Evolutionary conservation across 2,888 invertebrate species (phyloP), one percentile per base, ranked within the genome.

Genomic region (Mesorhabditis spiculigera): DNA sequence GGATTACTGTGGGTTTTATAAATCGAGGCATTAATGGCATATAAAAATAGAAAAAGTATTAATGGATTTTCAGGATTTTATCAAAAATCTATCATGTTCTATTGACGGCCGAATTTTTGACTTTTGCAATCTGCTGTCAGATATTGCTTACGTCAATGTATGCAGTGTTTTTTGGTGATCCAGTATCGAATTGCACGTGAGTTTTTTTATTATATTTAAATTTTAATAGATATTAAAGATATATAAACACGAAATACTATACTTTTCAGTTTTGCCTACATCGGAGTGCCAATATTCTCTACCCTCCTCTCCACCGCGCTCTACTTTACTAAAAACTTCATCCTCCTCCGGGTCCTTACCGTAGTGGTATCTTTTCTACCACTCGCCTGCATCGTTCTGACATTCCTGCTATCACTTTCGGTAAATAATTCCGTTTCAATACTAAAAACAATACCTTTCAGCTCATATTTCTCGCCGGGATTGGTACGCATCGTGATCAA

Each of bases 371-470:
- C 58, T 13, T 10, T n/a, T 13, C 58, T 50, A 13, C 58, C 58
- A 10, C 58, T 50, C n/a, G 58, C 58, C 58, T 50, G 58, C 58
- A 50, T n/a, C n/a, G 10, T 50, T 13, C 8, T 50, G 1, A 50
- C 58, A 13, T 50, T 50, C 58, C 10, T 50, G 8, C 58, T 50
- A 13, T 50, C 58, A 50, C 58, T 50, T 50, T 10, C n/a, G 58
- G 58, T 50, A n/a, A 50, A n/a, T 50, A 50, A 50, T 50, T 13
- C 58, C 58, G n/a, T 13, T 50, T n/a, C n/a, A 13, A 13, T 50
- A n/a, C 58, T 50, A 50, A 50, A 13, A 50, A 10, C 58, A 50
- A 50, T 50, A 50, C n/a, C 58, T 50, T 50, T 50, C 58, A 50
- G 58, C 58, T 50, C 10, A 50, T 50, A 13, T 50, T 50, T n/a